phyloP scores from a whole-genome alignment of 2,797 vertebrate species.

The Notoglanidium macrostoma region DNA sequence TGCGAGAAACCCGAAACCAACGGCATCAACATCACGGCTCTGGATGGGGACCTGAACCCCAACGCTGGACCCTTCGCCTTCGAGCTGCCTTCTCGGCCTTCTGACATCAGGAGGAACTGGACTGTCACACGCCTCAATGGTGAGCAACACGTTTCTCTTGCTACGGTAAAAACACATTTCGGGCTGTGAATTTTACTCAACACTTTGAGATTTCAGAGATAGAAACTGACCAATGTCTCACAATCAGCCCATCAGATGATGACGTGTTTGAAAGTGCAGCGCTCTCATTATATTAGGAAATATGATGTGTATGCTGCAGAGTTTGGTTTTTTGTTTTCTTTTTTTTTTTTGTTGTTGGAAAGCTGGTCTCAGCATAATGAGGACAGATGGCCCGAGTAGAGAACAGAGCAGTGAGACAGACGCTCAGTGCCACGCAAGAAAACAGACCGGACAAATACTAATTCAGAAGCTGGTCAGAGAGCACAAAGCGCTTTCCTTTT shows the following conservation, averaged over 20 bases:
- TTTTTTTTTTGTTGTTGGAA: neutral
- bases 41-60: conserved; percentile 91
- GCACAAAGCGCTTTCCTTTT: neutral
- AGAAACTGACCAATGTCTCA: too few relatives aligned
- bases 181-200: neutral
- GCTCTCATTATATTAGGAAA: neutral
- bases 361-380: conserved; percentile 24
- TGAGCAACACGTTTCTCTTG: conserved; percentile 62
- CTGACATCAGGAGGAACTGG: conserved; percentile 90
- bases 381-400: conserved; percentile 39
- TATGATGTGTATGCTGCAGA: conserved; percentile 8
- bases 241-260: neutral
- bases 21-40: conserved; percentile 93
- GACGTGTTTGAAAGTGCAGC: neutral
- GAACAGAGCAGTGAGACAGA: conserved; percentile 36
- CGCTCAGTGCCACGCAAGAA: conserved; percentile 17
- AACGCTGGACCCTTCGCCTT: conserved; percentile 95
- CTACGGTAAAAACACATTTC: neutral
- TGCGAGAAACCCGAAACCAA: conserved; percentile 93
- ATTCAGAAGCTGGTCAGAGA: conserved; percentile 24
- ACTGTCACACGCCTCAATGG: conserved; percentile 91
- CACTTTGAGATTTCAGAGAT: neutral
- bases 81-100: conserved; percentile 84
- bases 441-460: conserved; percentile 36
- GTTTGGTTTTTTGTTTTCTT: neutral